Evolutionary conservation across 2,888 invertebrate genomes (phyloP).

Genomic region (Cantharis flavilabris): DNA sequence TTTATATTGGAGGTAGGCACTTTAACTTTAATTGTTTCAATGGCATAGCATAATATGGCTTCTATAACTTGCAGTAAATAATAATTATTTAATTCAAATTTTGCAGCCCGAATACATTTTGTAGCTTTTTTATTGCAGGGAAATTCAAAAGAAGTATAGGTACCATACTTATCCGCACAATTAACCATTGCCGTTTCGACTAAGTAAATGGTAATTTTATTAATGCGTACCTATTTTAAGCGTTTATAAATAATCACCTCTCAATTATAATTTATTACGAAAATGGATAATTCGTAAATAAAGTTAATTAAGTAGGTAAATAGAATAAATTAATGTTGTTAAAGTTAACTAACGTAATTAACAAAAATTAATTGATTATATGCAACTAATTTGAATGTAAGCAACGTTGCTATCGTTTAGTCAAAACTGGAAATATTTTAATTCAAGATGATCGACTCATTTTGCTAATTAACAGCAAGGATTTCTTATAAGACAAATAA

Average conservation of each 20-base stretch:
- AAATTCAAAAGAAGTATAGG: not conserved
- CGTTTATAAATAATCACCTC: not conserved
- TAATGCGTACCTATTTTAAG: not conserved
- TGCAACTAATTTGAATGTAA: slow-evolving; percentile 1
- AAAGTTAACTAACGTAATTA: not conserved
- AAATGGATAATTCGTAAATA: not conserved
- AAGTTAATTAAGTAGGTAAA: not conserved
- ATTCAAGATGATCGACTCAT: slow-evolving; percentile 6
- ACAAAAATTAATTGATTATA: slow-evolving; percentile 1
- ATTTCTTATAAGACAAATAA: not conserved
- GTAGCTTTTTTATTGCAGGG: not conserved
- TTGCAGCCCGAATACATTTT: not conserved
- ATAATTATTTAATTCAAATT: not conserved
- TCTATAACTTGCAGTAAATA: not conserved
- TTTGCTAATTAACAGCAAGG: slow-evolving; percentile 4
- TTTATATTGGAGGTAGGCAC: not conserved
- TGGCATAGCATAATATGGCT: not conserved
- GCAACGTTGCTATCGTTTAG: not conserved
- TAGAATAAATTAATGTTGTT: not conserved
- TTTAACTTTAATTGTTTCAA: not conserved
- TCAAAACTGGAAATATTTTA: slow-evolving; percentile 6
- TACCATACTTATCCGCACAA: not conserved
- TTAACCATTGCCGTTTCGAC: not conserved
- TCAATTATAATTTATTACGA: not conserved
- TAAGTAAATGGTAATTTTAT: not conserved